phyloP scores from a whole-genome alignment of 1,140 invertebrate genomes.

The Lysiphlebus fabarum region DNA sequence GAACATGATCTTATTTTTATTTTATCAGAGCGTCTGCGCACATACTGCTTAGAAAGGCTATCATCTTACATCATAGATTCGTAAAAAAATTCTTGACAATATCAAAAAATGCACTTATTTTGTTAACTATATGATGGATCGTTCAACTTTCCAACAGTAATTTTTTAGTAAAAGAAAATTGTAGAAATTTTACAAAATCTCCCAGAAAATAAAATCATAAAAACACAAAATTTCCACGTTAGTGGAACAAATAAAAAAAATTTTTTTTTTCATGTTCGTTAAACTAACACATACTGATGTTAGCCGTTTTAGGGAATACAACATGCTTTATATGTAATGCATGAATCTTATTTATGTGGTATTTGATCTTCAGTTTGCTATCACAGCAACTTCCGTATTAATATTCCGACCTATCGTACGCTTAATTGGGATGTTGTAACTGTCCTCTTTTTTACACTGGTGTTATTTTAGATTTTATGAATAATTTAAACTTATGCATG shows the following conservation, averaged over 20 bases:
- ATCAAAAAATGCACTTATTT: no score
- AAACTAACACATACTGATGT: conserved; percentile 37
- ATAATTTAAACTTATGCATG: neutral
- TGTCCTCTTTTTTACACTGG: conserved; percentile 21
- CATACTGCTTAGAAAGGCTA: no score
- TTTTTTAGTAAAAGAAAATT: neutral
- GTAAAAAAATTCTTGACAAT: no score
- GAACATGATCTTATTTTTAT: no score
- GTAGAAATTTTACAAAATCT: neutral
- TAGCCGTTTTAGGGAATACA: conserved; percentile 51
- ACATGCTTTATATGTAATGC: conserved; percentile 34
- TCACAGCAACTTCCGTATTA: neutral
- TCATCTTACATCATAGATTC: no score
- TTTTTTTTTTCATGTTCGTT: conserved; percentile 29
- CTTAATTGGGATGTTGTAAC: neutral
- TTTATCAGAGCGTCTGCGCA: no score
- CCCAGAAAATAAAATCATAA: neutral
- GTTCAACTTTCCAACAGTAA: conserved; percentile 22
- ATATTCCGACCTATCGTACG: neutral
- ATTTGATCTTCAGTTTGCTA: conserved; percentile 26
- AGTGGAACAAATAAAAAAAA: neutral
- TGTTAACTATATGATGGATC: neutral
- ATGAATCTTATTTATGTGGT: conserved; percentile 32
- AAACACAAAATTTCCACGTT: conserved; percentile 11
- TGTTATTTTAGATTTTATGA: conserved; percentile 21